Evolutionary conservation across 2,797 vertebrate species (phyloP), one percentile per base, ranked within the genome.

Genomic region (Muraenolepis orangiensis): DNA sequence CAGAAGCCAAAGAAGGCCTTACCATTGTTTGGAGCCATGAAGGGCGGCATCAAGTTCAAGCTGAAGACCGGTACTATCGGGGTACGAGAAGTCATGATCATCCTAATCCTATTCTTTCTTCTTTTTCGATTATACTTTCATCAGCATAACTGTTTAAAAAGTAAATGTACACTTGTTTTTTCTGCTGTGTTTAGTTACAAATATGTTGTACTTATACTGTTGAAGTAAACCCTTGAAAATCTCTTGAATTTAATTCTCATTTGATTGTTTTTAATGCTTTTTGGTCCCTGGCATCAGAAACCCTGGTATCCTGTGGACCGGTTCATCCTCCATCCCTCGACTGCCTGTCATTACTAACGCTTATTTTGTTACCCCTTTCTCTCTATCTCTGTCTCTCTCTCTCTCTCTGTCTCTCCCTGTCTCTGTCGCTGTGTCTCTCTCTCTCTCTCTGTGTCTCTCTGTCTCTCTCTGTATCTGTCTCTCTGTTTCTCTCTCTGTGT

Each of bases 11-110:
- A 96, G 83, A 98, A 96, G 87, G 84, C 86, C 1, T 90, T 99
- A 72, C 97, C 98, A 2, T 85, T 99, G 78, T 98, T 98, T 75
- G 97, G 98, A 80, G 98, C 98, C 74, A 99, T 99, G 97, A 99
- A 99, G 89, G 98, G 98, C 70, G 97, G 98, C 64, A 95, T 94
- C 86, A 99, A 97, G 91, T 98, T 96, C 88, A 98, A 93, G 88
- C 93, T 99, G 84, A 99, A 96, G 92, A 99, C 98, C 0, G 97
- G 98, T 71, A 96, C 95, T 75, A 93, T 99, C 0, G 97, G 98
- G 93, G 98, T 98, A 69, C 0, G 86, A 31, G 1, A 32, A 31
- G 18, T 31, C 30, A 31, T 16, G 28, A 29, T 30, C 1, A n/a
- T 57, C 20, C n/a, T n/a, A 23, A 57, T 57, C 8, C 6, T n/a